Percentiles rank a stretch among this genome's conserved stretches.
Conservation (phyloP, 2,113 vertebrate genomes). For the Siniperca chuatsi region DNA sequence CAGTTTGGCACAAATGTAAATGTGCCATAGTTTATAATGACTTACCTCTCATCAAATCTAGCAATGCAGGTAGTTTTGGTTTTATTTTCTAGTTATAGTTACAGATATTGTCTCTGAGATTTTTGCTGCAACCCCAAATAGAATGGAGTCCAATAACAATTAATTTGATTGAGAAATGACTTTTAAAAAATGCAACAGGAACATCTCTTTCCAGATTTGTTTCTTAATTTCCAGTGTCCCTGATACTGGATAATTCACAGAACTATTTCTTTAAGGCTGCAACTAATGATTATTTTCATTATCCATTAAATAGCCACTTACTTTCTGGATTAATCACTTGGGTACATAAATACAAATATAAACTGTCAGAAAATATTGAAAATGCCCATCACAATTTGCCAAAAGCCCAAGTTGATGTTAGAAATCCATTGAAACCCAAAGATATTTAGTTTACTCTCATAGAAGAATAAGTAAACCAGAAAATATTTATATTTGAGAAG, state of each 20-base stretch:
- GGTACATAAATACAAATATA: not conserved
- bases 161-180: not conserved
- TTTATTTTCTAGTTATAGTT: not conserved
- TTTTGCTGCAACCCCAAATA: not conserved
- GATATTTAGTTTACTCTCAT: not conserved
- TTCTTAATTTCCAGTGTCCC: not conserved
- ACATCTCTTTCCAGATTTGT: not conserved
- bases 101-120: not conserved
- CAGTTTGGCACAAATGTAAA: not conserved
- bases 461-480: not conserved
- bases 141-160: not conserved
- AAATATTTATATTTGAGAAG: not conserved
- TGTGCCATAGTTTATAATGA: not conserved
- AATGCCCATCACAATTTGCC: not conserved
- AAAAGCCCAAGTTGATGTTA: not conserved
- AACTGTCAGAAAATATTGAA: not conserved
- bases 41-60: not conserved
- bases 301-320: not conserved
- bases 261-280: not conserved
- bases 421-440: not conserved
- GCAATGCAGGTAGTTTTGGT: not conserved
- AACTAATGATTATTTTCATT: not conserved
- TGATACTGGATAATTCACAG: not conserved
- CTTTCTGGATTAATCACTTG: not conserved
- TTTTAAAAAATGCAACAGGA: not conserved